phyloP scores from a whole-genome alignment of 2,888 invertebrate genomes.

The Scaptomyza caliginosa region DNA sequence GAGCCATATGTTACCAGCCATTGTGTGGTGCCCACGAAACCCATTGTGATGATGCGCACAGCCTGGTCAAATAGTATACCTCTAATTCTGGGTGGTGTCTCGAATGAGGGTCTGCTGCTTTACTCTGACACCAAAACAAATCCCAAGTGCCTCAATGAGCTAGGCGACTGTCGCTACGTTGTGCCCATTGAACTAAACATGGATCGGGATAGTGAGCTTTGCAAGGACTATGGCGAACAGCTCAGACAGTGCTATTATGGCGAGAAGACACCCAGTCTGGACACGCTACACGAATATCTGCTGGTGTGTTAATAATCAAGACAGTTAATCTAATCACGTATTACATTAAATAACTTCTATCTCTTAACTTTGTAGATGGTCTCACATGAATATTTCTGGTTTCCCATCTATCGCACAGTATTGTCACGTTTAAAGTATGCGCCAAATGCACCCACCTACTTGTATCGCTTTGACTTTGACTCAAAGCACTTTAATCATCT shows the following conservation, averaged over 20 bases:
- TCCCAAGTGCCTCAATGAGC: slow-evolving; percentile 81
- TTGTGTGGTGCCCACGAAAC: slow-evolving; percentile 81
- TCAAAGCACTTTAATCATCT: slow-evolving; percentile 83
- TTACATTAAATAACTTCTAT: too few species aligned
- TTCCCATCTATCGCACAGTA: slow-evolving; percentile 83
- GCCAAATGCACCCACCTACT: slow-evolving; percentile 80
- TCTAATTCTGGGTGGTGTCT: slow-evolving; percentile 82
- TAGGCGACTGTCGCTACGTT: slow-evolving; percentile 80
- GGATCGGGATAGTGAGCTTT: slow-evolving; percentile 79
- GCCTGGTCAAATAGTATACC: slow-evolving; percentile 84
- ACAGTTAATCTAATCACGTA: too few species aligned
- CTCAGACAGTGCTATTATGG: slow-evolving; percentile 80
- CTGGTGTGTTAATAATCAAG: slow-evolving; percentile 59
- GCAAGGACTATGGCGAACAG: slow-evolving; percentile 79
- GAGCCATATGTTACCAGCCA: slow-evolving; percentile 82
- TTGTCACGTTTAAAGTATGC: slow-evolving; percentile 80
- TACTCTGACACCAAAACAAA: slow-evolving; percentile 80
- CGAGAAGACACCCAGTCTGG: slow-evolving; percentile 80
- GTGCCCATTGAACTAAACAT: slow-evolving; percentile 82
- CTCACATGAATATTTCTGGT: slow-evolving; percentile 84
- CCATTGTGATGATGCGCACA: slow-evolving; percentile 81
- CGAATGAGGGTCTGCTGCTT: slow-evolving; percentile 82
- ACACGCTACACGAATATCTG: slow-evolving; percentile 83
- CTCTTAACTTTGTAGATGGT: slow-evolving; percentile 79
- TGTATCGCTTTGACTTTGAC: slow-evolving; percentile 84